Evolutionary conservation across 2,113 vertebrate genomes (phyloP), one percentile per base, ranked within the genome.

Genomic region (Ornithorhynchus anatinus): DNA sequence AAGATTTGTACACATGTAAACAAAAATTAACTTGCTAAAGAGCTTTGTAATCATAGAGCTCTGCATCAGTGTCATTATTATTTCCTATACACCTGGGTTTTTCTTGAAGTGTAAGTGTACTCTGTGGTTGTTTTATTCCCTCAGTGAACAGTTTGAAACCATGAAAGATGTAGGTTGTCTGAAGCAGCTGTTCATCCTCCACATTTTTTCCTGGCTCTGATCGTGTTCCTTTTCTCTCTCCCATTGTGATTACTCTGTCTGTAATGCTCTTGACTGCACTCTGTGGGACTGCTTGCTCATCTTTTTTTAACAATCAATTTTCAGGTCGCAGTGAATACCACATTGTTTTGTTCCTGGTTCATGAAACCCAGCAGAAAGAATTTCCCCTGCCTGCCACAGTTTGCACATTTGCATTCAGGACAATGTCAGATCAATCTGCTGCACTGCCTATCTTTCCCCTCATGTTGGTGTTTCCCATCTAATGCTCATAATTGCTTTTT

Each of bases 1-100:
- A 44, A 32, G 45, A 20, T 64, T 70, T n/a, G 27, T 29, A 27
- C 50, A 57, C 64, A 57, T 58, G 32, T 42, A 79, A 75, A 60
- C 15, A 39, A 37, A 69, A 51, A 7, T 38, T 43, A 45, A 66
- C 51, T 77, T 10, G 51, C 22, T 4, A n/a, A 17, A 47, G 36
- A 60, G 40, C 70, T 79, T 45, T 61, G 25, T 35, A 68, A 8
- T 7, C 35, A 15, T 58, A 57, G 58, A 6, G 8, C 22, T 27
- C 9, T 50, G 23, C 19, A 25, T 35, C 64, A 68, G 23, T 33
- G 15, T 8, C 48, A 1, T 37, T 59, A 58, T 60, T n/a, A 43
- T 69, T 37, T 61, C 17, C 7, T 50, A 44, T 68, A 20, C 8
- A 58, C 31, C 12, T 20, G 25, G 20, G 14, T 42, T 81, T 71